Evolutionary conservation across 2,888 invertebrate genomes (phyloP).

Genomic region (Capitulum mitella): DNA sequence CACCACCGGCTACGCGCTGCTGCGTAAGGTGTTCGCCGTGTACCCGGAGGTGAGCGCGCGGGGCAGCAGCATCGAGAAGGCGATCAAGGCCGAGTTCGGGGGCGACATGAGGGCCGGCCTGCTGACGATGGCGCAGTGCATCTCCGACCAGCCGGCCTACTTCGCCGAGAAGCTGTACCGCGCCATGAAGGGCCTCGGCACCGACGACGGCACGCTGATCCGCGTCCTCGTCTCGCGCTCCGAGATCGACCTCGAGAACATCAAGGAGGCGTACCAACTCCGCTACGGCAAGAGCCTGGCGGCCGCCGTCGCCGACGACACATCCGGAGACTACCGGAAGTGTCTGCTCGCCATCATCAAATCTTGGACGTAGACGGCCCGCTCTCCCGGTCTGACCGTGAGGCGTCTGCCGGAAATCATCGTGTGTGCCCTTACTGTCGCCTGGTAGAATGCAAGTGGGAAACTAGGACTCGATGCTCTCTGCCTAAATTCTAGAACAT

Average conservation of each 20-base stretch:
- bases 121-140: conserved; percentile 58
- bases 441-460: too few species aligned
- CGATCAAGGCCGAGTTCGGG: conserved; percentile 52
- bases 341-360: conserved; percentile 38
- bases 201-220: conserved; percentile 34
- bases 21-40: background rate
- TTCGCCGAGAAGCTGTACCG: conserved; percentile 39
- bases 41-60: background rate
- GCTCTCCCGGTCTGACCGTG: too few species aligned
- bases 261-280: background rate
- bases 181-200: conserved; percentile 33
- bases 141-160: conserved; percentile 38
- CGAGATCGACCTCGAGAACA: conserved; percentile 26
- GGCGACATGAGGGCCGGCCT: conserved; percentile 62
- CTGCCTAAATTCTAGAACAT: too few species aligned
- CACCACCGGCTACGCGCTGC: background rate
- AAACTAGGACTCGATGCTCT: too few species aligned
- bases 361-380: background rate
- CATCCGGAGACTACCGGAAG: conserved; percentile 41
- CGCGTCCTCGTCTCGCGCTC: conserved; percentile 34
- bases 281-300: conserved; percentile 11
- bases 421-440: too few species aligned
- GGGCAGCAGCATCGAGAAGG: conserved; percentile 50
- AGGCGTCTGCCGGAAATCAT: too few species aligned
- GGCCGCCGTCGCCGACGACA: conserved; percentile 32